Base-by-base conservation (phyloP, 2,888 invertebrate species). In the Dascillus cervinus region DNA sequence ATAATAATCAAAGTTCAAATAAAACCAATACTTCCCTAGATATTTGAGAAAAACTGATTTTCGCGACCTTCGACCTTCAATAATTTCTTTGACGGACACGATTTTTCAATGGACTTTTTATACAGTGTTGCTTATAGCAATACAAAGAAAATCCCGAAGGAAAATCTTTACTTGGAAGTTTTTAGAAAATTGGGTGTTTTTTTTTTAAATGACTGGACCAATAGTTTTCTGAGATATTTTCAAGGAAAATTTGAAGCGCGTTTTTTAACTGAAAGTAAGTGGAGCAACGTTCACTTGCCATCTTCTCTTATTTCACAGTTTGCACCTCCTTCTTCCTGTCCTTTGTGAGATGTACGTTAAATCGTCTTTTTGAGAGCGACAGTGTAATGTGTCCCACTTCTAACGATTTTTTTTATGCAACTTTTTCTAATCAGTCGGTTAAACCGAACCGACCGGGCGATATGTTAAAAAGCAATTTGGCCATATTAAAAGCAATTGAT, bases 401-500 rank as follows among this genome's bases (percentile, higher is more conserved):
- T 45, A 54, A 56, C 53, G 54, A 53, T 41, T 53, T 52, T 50
- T 48, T 14, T 17, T 17, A 17, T 8, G 17, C 8, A 17, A 4
- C 17, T 17, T 17, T 17, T 17, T 17, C 4, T 17, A 17, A 17
- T 17, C 17, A 6, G 17, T 17, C 22, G 13, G 11, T 24, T 13
- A 24, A 6, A 53, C 50, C 52, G 48, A 46, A 39, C 49, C 42
- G 50, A 53, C 51, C 49, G 52, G 39, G 53, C 55, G 54, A 51
- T 51, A 62, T 62, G 59, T 59, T 60, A 60, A 60, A n/a, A n/a
- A 58, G 53, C 61, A 62, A 62, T 62, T 62, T 62, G 61, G 60
- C 60, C 58, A 58, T 58, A 60, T 62, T 61, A 61, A 58, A 60
- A 46, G 53, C 53, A 55, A 59, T 56, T 55, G 57, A 57, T 56